Base-by-base conservation (phyloP, 2,888 invertebrate species). In the Diachrysia chrysitis region DNA sequence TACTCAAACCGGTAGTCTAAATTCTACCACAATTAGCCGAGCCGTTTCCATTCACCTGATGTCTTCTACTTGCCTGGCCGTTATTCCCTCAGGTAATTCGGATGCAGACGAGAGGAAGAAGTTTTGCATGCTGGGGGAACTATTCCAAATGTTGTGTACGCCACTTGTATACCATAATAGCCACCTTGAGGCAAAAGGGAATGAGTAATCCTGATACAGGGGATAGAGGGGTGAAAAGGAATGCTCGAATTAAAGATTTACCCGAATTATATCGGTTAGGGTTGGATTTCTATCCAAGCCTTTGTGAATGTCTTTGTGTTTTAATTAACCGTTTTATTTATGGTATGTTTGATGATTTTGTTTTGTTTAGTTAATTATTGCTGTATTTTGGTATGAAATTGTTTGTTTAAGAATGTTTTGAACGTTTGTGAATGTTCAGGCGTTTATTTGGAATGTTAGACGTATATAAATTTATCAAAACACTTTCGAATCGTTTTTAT, bases 91-190 rank as follows among this genome's bases (percentile, higher is more conserved):
- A 89, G 93, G 94, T 91, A 90, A 92, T 94, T 93, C 85, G 83
- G 85, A 92, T 93, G 93, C 93, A 89, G 87, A 87, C 86, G 86
- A 82, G 87, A 82, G 86, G 90, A 89, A 88, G 89, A 92, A 93
- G 90, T 93, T 93, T 87, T 85, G 90, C 90, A 92, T 88, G 89
- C 82, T 85, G 82, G 89, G 90, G 90, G 89, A 89, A 92, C 91
- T 90, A 88, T 89, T 90, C 83, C 85, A 79, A 87, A 89, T 88
- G 88, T 82, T 88, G 86, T 87, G 85, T 87, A 86, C 85, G 83
- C 68, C 57, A 65, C 83, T 85, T 87, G 89, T 92, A 84, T 87
- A 87, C 84, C 86, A 83, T 94, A 92, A 93, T 91, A 89, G 92
- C 86, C 86, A 87, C 90, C 93, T 90, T 82, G 90, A 89, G 92